Base-by-base conservation (phyloP, 1,140 invertebrate species). In the Hypothenemus hampei region DNA sequence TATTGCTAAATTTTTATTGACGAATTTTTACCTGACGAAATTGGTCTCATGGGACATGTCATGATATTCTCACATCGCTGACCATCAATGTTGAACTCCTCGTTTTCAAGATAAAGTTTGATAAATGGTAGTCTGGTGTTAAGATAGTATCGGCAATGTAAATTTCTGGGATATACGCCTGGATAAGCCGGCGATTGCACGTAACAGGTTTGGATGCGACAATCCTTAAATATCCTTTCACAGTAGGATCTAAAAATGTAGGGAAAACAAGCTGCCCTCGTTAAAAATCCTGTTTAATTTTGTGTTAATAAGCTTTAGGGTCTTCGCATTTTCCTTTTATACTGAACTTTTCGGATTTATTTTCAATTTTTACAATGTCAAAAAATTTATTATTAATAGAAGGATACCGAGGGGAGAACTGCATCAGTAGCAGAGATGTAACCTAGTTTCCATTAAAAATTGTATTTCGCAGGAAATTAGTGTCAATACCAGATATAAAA, bases 41-140 rank as follows among this genome's bases (percentile, higher is more conserved):
- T 90, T 1, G 89, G 89, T 56, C 90, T 77, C 82, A 94, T 93
- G 10, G 91, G 91, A 67, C 92, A 95, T 2, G 91, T 91, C 84
- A 95, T 92, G 55, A 93, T 90, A 69, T 93, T 93, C 69, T 94
- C 91, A 68, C 92, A 95, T 43, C 91, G 78, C 65, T 93, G 90
- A 0, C 91, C 91, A 64, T 94, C 91, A 49, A 95, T 90, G 63
- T 93, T 92, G 73, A 95, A 93, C 69, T 92, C 89, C 69, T 93
- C 89, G 65, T 93, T 92, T 69, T 93, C 89, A 60, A 92, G 90
- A 74, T 93, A 92, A 24, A 94, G 77, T 71, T 93, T 93, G 61
- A 93, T 93, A 73, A 89, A 93, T 2, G 89, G 89, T 62, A 88
- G 77, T 23, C 89, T 75, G 0, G 89, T 93, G 71, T 91, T 92